Evolutionary conservation across 92 coral and sea anemone species (phyloP).

Genomic region (Umimayanthus kanabou): DNA sequence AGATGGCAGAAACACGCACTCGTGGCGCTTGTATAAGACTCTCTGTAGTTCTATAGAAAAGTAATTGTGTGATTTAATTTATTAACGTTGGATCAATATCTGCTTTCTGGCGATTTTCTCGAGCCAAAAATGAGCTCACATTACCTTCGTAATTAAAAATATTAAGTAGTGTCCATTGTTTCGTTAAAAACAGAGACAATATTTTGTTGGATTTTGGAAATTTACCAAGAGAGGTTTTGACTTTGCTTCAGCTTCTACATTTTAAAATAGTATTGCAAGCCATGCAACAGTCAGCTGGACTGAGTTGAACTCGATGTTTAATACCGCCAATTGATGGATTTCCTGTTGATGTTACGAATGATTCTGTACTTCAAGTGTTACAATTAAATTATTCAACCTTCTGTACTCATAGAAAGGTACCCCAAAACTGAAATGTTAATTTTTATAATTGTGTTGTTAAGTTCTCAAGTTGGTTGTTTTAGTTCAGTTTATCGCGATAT

Average conservation of each 20-base stretch:
- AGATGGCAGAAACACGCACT: too few species aligned
- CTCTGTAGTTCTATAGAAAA: too few species aligned
- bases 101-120: neutral
- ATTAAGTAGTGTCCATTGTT: neutral
- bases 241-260: neutral
- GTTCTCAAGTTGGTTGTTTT: neutral
- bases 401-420: neutral
- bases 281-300: neutral
- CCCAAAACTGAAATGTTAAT: neutral
- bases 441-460: neutral
- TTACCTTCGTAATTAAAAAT: neutral
- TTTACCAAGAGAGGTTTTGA: neutral
- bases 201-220: neutral
- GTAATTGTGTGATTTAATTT: neutral
- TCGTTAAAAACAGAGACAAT: too few species aligned
- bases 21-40: too few species aligned
- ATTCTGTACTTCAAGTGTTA: neutral
- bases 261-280: neutral
- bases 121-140: neutral
- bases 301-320: neutral
- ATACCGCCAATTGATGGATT: neutral
- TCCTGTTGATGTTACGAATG: constrained; percentile 1
- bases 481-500: neutral
- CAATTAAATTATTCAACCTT: neutral
- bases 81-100: neutral